Conservation (phyloP, 1,140 invertebrate species). For the Drosophila nikananu region DNA sequence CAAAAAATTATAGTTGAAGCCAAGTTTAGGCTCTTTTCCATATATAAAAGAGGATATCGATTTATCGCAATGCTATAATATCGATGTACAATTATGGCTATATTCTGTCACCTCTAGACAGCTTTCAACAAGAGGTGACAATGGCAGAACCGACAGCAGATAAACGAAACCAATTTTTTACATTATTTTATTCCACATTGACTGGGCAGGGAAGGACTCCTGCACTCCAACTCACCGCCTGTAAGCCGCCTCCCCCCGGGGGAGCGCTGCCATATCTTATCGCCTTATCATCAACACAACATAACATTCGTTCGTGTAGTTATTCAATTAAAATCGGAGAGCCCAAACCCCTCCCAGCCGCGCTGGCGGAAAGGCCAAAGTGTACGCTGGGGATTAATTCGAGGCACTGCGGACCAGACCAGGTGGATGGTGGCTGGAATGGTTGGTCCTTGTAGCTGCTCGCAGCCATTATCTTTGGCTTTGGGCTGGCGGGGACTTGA, state of each 20-base stretch:
- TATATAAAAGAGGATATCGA: too few species aligned
- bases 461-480: constrained; percentile 41
- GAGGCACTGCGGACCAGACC: constrained; percentile 8
- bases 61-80: too few species aligned
- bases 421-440: constrained; percentile 4
- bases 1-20: too few species aligned
- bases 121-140: constrained; percentile 19
- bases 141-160: background rate
- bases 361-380: constrained; percentile 42
- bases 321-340: constrained; percentile 74
- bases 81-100: background rate
- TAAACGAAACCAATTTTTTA: constrained; percentile 21
- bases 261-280: constrained; percentile 47
- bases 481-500: constrained; percentile 22
- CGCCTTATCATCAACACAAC: constrained; percentile 55
- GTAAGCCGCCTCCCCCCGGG: constrained; percentile 12
- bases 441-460: constrained; percentile 6
- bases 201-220: background rate
- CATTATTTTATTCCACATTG: constrained; percentile 25
- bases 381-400: constrained; percentile 76
- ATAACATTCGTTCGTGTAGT: constrained; percentile 60
- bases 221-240: background rate
- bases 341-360: background rate
- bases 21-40: too few species aligned
- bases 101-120: background rate